Conservation (phyloP, 2,888 invertebrate genomes). For the Nephrotoma flavescens region DNA sequence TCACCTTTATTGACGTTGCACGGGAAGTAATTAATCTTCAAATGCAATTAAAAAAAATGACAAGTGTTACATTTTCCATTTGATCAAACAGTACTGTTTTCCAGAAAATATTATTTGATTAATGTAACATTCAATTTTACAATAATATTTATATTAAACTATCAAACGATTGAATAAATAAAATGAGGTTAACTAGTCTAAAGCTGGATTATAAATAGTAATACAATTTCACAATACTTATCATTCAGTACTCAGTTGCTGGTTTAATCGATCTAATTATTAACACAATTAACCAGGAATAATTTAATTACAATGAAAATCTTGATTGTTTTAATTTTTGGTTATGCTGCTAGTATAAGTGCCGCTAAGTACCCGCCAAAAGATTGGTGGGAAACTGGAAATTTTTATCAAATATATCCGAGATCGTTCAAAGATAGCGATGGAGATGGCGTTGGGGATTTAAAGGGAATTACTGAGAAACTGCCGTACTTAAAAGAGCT, state of each 20-base stretch:
- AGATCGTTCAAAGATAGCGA: conserved; percentile 66
- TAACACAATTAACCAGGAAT: background rate
- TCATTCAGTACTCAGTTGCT: background rate
- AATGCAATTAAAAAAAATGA: background rate
- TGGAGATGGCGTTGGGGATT: conserved; percentile 55
- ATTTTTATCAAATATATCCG: conserved; percentile 66
- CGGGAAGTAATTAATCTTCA: background rate
- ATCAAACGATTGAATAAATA: background rate
- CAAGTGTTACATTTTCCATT: background rate
- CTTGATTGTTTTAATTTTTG: background rate
- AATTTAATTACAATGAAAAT: background rate
- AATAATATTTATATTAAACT: background rate
- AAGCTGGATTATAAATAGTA: background rate
- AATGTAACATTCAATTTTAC: background rate
- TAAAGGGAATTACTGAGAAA: conserved; percentile 44
- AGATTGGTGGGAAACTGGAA: conserved; percentile 29
- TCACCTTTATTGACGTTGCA: background rate
- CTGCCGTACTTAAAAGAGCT: conserved; percentile 49
- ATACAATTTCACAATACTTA: background rate
- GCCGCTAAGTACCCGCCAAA: background rate
- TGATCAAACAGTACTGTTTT: background rate
- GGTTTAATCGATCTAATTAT: background rate
- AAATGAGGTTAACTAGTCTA: background rate
- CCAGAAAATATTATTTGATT: background rate
- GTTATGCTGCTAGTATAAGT: background rate